Evolutionary conservation across 1,140 invertebrate species (phyloP).

Genomic region (Psix sp.): DNA sequence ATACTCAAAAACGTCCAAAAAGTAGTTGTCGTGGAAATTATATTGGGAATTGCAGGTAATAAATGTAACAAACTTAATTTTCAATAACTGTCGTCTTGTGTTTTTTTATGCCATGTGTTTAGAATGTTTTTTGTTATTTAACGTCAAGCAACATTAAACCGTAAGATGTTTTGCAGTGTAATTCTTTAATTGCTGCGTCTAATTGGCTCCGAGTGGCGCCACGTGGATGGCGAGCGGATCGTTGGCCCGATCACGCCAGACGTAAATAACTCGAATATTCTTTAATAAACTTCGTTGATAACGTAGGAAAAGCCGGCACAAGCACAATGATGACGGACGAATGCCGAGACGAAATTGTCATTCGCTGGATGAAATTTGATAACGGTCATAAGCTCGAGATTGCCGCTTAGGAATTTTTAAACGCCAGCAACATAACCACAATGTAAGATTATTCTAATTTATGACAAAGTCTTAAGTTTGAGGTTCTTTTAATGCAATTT

Average conservation of each 20-base stretch:
- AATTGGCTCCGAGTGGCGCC: conserved; percentile 75
- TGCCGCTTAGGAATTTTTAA: conserved; percentile 27
- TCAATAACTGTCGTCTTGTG: no score
- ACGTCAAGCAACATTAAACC: conserved; percentile 50
- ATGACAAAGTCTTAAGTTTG: conserved; percentile 3
- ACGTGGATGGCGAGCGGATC: conserved; percentile 67
- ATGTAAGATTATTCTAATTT: conserved; percentile 39
- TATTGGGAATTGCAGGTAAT: no score
- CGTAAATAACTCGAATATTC: conserved; percentile 64
- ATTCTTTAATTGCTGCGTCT: conserved; percentile 75
- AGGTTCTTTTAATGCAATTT: no score
- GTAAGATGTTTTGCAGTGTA: conserved; percentile 62
- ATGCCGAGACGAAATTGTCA: conserved; percentile 48
- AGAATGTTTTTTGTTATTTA: conserved; percentile 23
- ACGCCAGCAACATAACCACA: conserved; percentile 3
- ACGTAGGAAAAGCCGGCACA: conserved; percentile 37
- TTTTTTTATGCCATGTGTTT: conserved; percentile 2
- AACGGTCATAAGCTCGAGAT: conserved; percentile 9
- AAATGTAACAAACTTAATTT: no score
- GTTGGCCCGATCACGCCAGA: conserved; percentile 54
- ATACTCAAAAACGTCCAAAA: no score
- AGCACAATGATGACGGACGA: conserved; percentile 41
- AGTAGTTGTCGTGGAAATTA: no score
- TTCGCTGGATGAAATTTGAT: conserved; percentile 52
- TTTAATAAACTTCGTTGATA: conserved; percentile 56